Evolutionary conservation across 2,797 vertebrate species (phyloP).

Genomic region (Manis pentadactyla): DNA sequence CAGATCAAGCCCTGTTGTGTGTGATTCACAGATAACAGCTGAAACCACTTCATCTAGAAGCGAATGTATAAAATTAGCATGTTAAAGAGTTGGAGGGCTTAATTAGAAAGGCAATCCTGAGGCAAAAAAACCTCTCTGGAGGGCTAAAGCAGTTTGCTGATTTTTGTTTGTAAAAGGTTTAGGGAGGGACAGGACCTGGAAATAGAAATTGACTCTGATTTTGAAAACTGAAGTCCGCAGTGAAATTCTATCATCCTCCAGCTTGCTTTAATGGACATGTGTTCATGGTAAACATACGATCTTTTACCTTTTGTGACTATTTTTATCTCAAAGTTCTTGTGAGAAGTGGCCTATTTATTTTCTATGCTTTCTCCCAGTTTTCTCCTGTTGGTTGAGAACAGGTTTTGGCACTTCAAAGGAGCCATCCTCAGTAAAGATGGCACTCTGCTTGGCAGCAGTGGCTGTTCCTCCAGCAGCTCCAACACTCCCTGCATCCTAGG

Average conservation of each 20-base stretch:
- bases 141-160: conserved; percentile 60
- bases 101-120: conserved; percentile 72
- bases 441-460: neutral
- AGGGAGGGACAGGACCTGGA: neutral
- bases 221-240: neutral
- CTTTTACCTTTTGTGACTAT: neutral
- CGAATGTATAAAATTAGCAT: conserved; percentile 74
- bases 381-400: neutral
- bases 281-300: neutral
- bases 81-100: conserved; percentile 69
- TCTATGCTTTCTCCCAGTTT: neutral
- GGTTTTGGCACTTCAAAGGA: neutral
- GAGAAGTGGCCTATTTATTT: neutral
- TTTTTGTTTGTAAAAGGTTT: conserved; percentile 60
- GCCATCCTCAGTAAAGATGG: neutral
- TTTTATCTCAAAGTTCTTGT: neutral
- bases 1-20: neutral
- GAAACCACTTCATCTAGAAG: conserved; percentile 75
- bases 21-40: conserved; percentile 61
- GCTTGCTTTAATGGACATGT: neutral
- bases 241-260: neutral
- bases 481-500: neutral
- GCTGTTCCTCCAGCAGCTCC: neutral
- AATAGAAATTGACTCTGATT: conserved; percentile 22
- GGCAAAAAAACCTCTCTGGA: conserved; percentile 55